Evolutionary conservation across 2,888 invertebrate species (phyloP), one percentile per base, ranked within the genome.

Genomic region (Drosophila nr. medialis): DNA sequence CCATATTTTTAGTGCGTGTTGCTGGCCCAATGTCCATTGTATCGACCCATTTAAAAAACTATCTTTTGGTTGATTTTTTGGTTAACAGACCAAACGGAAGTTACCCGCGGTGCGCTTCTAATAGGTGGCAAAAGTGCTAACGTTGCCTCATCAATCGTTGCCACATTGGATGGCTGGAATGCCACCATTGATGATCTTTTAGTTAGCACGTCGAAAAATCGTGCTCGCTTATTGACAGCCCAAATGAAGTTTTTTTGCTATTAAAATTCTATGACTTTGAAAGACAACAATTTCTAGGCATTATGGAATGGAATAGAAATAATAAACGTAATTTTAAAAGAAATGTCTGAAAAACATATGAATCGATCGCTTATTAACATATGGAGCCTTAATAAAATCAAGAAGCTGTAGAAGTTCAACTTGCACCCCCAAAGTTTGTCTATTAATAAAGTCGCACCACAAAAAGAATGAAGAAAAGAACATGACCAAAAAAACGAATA

Each of bases 201-300:
- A 62, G 72, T 83, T 88, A 88, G 55, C 86, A 68, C 18, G 45
- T 48, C 21, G 69, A 72, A 64, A 86, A 67, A 72, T 88, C 81
- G 86, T 88, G 83, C 56, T 50, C 32, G 11, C 27, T 11, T 72
- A 50, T 67, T 77, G 21, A 56, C 48, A 62, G 56, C 2, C 10
- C 42, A 48, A 56, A 61, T 21, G 13, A 38, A 13, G 36, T 27
- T 30, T 10, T 29, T 40, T 27, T 56, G 5, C 15, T 29, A 11
- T 18, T 10, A 3, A 27, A 18, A 29, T 15, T 30, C n/a, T 42
- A 8, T 7, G 8, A n/a, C 42, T 34, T 27, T 29, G 8, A 29
- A 56, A 27, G 15, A 24, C 7, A 45, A 11, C 11, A 11, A 42
- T 21, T 42, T 11, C 21, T 7, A 3, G 2, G 21, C 4, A 45